These are phyloP conservation scores for Salpingus planirostris DNA, from an alignment of 2,888 invertebrate species.

Conservation along the genomic window DNA sequence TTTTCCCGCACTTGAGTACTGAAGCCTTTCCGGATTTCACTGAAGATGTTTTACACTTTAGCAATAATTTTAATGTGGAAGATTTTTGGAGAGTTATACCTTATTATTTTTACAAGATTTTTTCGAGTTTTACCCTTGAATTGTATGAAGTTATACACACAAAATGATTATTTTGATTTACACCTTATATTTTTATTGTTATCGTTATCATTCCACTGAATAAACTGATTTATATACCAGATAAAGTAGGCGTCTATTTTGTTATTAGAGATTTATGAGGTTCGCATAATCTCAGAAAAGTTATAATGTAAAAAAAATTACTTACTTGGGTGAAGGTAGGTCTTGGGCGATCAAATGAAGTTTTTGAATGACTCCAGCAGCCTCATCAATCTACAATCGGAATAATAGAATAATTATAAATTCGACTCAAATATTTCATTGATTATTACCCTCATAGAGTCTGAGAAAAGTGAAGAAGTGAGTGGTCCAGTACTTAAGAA, in stretches of 20 bases:
- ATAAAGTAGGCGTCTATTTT: too few relatives aligned
- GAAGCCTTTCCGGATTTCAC: slow-evolving; percentile 62
- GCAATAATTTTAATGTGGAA: slow-evolving; percentile 11
- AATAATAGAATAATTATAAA: slow-evolving; percentile 24
- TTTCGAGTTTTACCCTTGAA: too few relatives aligned
- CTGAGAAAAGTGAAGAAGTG: slow-evolving; percentile 78
- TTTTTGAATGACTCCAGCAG: slow-evolving; percentile 96
- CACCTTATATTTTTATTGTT: too few relatives aligned
- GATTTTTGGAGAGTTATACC: too few relatives aligned
- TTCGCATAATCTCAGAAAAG: too few relatives aligned
- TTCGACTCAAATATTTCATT: neutral
- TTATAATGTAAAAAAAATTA: too few relatives aligned
- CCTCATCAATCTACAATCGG: slow-evolving; percentile 90
- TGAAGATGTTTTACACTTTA: slow-evolving; percentile 29
- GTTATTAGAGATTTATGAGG: too few relatives aligned
- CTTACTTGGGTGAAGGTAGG: slow-evolving; percentile 72
- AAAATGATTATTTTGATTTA: too few relatives aligned
- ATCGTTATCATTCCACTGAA: too few relatives aligned
- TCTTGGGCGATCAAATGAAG: slow-evolving; percentile 93
- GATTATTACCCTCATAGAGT: slow-evolving; percentile 58
- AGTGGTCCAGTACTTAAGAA: slow-evolving; percentile 82
- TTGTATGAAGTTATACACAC: too few relatives aligned
- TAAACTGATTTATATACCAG: too few relatives aligned
- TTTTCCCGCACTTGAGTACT: slow-evolving; percentile 68
- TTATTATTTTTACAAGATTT: too few relatives aligned